Percentiles rank a stretch among this genome's conserved stretches.
Evolutionary conservation across 1,140 invertebrate species (phyloP).

Genomic region (Hyphantria cunea): DNA sequence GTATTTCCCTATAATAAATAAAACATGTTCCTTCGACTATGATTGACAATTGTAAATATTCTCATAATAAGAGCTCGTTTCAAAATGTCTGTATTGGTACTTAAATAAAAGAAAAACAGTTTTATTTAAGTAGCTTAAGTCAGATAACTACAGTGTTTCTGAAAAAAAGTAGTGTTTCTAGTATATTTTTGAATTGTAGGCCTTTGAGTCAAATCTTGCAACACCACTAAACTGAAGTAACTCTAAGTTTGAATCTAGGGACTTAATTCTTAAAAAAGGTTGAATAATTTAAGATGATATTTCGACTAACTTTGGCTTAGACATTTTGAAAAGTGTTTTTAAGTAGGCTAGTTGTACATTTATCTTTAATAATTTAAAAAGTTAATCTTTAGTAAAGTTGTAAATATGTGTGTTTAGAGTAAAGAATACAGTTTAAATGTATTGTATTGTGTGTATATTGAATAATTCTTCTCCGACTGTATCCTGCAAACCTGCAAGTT

Average conservation of each 20-base stretch:
- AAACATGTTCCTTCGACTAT: slow-evolving; percentile 45
- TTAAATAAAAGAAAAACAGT: too few species aligned
- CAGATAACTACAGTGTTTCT: too few species aligned
- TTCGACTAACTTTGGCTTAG: too few species aligned
- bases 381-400: slow-evolving; percentile 38
- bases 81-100: too few species aligned
- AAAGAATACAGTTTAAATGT: slow-evolving; percentile 34
- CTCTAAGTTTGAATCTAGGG: too few species aligned
- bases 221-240: too few species aligned
- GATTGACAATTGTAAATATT: slow-evolving; percentile 44
- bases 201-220: background rate
- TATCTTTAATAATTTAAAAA: slow-evolving; percentile 27
- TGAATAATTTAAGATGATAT: too few species aligned
- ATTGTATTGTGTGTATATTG: slow-evolving; percentile 61
- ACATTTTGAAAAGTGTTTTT: background rate
- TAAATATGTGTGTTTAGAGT: slow-evolving; percentile 61
- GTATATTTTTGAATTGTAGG: too few species aligned
- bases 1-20: slow-evolving; percentile 33
- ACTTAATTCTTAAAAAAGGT: too few species aligned
- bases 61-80: slow-evolving; percentile 6
- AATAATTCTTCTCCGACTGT: slow-evolving; percentile 46
- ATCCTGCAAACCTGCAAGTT: slow-evolving; percentile 22
- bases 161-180: too few species aligned
- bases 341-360: slow-evolving; percentile 41
- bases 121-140: too few species aligned